Conservation (phyloP, 2,888 invertebrate species). For the Ophonus ardosiacus region DNA sequence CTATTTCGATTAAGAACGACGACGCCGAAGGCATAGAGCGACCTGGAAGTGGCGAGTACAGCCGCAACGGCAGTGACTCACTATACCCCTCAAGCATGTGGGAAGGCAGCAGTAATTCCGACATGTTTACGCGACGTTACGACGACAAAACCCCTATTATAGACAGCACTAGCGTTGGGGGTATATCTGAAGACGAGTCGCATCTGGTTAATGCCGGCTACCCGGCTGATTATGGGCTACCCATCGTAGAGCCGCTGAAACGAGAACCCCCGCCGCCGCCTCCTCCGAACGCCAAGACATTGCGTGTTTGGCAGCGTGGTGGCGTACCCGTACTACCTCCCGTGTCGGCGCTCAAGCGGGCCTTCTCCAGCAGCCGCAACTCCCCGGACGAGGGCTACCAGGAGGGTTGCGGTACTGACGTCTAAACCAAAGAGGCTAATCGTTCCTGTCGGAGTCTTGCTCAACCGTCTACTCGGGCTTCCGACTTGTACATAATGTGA, state of each 20-base stretch:
- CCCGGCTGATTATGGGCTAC: constrained; percentile 88
- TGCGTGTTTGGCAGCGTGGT: constrained; percentile 92
- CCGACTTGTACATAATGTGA: constrained; percentile 54
- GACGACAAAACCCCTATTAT: constrained; percentile 88
- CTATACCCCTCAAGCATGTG: constrained; percentile 89
- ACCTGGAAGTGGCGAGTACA: constrained; percentile 88
- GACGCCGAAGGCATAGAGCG: constrained; percentile 74
- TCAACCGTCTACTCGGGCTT: constrained; percentile 57
- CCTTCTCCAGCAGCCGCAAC: constrained; percentile 89
- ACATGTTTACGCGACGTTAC: constrained; percentile 79
- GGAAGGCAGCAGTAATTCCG: constrained; percentile 78
- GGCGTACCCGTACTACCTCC: constrained; percentile 90
- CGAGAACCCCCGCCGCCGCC: constrained; percentile 71
- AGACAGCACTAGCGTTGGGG: constrained; percentile 79
- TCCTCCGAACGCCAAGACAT: constrained; percentile 83
- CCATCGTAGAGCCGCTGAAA: constrained; percentile 78
- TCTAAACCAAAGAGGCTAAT: constrained; percentile 78
- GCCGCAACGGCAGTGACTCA: constrained; percentile 85
- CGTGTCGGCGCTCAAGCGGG: constrained; percentile 90
- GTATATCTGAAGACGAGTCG: constrained; percentile 81
- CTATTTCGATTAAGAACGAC: constrained; percentile 67
- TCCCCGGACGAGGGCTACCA: constrained; percentile 95
- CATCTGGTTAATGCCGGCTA: constrained; percentile 79
- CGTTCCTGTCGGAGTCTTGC: constrained; percentile 56
- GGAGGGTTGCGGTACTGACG: constrained; percentile 95